A percentile compares a stretch with the other conserved stretches of the same genome.
Evolutionary conservation across 1,140 invertebrate genomes (phyloP).

Genomic region (Pinna nobilis): DNA sequence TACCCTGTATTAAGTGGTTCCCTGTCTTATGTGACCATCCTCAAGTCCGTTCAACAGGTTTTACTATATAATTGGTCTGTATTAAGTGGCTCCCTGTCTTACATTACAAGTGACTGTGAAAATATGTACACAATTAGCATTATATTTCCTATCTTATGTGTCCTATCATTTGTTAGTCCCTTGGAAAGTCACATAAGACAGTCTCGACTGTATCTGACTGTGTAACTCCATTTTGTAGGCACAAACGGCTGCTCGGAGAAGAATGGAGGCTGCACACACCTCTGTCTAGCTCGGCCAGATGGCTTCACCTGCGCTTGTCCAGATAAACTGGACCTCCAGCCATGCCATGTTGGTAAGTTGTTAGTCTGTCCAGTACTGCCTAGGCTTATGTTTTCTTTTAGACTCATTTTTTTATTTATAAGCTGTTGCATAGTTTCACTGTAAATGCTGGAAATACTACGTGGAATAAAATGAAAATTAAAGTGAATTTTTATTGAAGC

Average conservation of each 20-base stretch:
- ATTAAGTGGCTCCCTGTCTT: no score
- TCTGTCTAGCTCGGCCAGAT: conserved; percentile 90
- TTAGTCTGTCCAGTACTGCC: neutral
- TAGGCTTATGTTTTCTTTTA: neutral
- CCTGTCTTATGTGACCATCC: no score
- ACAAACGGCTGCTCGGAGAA: conserved; percentile 87
- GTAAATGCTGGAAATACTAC: no score
- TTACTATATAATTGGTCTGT: no score
- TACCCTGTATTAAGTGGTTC: no score
- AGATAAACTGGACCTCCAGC: conserved; percentile 76
- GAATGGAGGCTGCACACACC: conserved; percentile 89
- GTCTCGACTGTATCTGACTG: no score
- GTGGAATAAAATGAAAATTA: no score
- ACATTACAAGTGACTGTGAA: neutral
- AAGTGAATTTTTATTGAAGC: no score
- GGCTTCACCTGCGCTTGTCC: conserved; percentile 94
- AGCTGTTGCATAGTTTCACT: no score
- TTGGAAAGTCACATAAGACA: no score
- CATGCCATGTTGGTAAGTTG: conserved; percentile 77
- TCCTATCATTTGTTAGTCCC: neutral
- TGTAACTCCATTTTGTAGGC: conserved; percentile 59
- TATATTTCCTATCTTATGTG: neutral
- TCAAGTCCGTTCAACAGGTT: no score
- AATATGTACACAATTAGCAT: neutral
- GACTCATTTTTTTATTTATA: neutral